Percentiles rank a stretch among this genome's conserved stretches.
Conservation (phyloP, 2,797 vertebrate genomes). For the Crenichthys baileyi region DNA sequence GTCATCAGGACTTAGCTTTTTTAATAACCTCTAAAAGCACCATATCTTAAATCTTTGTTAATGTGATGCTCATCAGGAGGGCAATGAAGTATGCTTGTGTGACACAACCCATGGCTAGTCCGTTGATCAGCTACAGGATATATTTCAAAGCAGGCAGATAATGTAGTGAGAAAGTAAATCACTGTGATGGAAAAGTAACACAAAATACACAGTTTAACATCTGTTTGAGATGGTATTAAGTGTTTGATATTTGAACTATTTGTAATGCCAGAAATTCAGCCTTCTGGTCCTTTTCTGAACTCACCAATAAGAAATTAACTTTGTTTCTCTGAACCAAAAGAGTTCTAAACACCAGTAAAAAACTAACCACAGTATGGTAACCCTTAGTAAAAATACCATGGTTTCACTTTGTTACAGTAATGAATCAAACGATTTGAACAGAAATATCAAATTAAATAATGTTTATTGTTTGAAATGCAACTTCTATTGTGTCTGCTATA, state of each 20-base stretch:
- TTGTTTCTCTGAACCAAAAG: not conserved
- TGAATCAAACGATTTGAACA: not conserved
- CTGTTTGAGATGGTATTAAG: too few species aligned
- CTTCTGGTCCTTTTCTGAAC: not conserved
- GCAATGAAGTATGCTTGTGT: not conserved
- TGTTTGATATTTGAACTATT: not conserved
- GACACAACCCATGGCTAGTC: not conserved
- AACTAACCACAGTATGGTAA: not conserved
- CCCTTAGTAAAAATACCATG: not conserved
- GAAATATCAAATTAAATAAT: not conserved
- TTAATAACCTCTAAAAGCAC: not conserved
- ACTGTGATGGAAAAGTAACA: not conserved
- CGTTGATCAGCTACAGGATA: not conserved
- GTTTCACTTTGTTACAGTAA: not conserved
- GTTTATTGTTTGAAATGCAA: not conserved
- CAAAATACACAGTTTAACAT: not conserved
- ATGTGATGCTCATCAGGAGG: not conserved
- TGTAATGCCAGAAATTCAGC: not conserved
- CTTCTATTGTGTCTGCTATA: not conserved
- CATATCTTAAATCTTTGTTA: not conserved
- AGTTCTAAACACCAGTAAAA: not conserved
- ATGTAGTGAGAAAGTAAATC: not conserved
- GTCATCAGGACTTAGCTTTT: conserved; percentile 1
- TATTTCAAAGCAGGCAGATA: not conserved
- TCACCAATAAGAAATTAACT: not conserved